Evolutionary conservation across 2,888 invertebrate genomes (phyloP), one percentile per base, ranked within the genome.

Genomic region (Drosophila anceps): DNA sequence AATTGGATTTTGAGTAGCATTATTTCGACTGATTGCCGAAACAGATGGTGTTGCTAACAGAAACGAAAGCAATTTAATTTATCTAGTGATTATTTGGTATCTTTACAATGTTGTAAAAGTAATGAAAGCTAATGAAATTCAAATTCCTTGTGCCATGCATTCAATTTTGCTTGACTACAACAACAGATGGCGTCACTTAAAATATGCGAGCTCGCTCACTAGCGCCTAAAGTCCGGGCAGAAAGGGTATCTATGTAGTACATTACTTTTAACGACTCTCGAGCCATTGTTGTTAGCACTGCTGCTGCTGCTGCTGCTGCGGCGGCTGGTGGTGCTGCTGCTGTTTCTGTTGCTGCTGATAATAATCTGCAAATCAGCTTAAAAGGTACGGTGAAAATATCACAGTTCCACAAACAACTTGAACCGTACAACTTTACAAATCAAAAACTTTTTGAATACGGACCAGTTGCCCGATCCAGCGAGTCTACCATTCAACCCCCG

Each of bases 321-420:
- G 44, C 69, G 31, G 60, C n/a, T 46, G 53, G n/a, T 46, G 10
- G 37, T 44, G 54, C 41, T 69, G 29, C 41, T 35, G 37, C 48
- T 53, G 58, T 63, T 58, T 57, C 35, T 60, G 55, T 53, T 41
- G 58, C 29, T 70, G 51, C 55, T 75, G 84, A 82, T 82, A 82
- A 82, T 84, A 88, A 86, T 86, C 87, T 79, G 76, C 72, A 82
- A 82, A 86, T 86, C 87, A 84, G 88, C 88, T 84, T 79, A 84
- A 76, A 88, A 86, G 79, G 79, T 78, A 78, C 69, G 69, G 27
- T 44, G 69, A 71, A 73, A 81, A 76, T 70, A 81, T 73, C 62
- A 70, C 66, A 71, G 75, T 76, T 68, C 63, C 53, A 59, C 63
- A 80, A 69, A 62, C 68, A 70, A 73, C 76, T 80, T 73, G 60